phyloP scores from a whole-genome alignment of 2,113 vertebrate genomes.

The Platysternon megacephalum region DNA sequence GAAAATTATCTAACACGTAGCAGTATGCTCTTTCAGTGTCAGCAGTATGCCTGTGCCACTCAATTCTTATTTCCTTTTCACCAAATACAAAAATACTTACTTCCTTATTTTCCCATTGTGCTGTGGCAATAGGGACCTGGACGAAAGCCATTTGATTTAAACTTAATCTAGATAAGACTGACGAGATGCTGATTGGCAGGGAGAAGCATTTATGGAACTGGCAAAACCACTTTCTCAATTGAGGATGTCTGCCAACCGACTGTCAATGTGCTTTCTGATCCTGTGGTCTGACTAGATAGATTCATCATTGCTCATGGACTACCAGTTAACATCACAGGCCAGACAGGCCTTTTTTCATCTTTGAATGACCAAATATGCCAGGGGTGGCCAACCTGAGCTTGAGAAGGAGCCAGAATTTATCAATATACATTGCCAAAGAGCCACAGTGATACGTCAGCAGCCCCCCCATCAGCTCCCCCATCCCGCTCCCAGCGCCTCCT shows the following conservation, averaged over 20 bases:
- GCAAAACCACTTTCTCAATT: background rate
- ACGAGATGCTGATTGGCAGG: background rate
- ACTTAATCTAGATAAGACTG: background rate
- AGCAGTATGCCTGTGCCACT: background rate
- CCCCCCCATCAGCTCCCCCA: too few species aligned
- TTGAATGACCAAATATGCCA: background rate
- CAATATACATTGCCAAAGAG: too few species aligned
- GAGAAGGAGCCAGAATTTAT: too few species aligned
- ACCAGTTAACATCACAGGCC: background rate
- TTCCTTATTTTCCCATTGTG: slow-evolving; percentile 9
- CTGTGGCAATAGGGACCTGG: background rate
- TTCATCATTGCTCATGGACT: background rate
- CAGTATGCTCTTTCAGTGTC: background rate
- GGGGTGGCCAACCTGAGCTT: too few species aligned
- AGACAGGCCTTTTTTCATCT: background rate
- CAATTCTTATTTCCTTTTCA: background rate
- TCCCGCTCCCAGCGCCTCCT: too few species aligned
- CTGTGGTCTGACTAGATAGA: background rate
- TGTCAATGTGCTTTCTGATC: background rate
- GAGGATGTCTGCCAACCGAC: background rate
- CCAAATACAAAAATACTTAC: background rate
- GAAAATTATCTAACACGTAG: background rate
- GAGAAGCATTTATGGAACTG: slow-evolving; percentile 1
- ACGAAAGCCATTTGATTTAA: slow-evolving; percentile 36
- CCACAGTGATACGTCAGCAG: too few species aligned